phyloP scores from a whole-genome alignment of 2,113 vertebrate genomes.

The Crypturellus undulatus region DNA sequence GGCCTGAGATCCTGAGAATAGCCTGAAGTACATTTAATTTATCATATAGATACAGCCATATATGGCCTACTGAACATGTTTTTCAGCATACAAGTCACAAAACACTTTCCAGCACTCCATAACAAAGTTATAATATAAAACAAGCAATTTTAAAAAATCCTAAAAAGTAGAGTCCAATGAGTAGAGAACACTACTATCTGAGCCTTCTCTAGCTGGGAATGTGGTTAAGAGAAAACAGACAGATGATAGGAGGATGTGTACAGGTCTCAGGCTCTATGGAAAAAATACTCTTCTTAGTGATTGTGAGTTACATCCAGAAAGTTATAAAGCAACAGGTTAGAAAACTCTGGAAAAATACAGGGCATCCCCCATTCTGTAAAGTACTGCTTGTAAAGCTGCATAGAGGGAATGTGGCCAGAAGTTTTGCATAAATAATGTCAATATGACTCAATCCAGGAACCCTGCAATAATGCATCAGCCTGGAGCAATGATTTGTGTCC shows the following conservation, averaged over 20 bases:
- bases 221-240: neutral
- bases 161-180: neutral
- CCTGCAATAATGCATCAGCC: neutral
- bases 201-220: neutral
- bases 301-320: slow-evolving; percentile 9
- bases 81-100: neutral
- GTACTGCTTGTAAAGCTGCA: slow-evolving; percentile 25
- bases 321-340: neutral
- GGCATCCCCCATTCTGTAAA: neutral
- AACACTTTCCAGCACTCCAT: neutral
- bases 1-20: neutral
- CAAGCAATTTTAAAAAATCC: neutral
- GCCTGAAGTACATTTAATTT: neutral
- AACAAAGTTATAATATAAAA: neutral
- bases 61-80: neutral
- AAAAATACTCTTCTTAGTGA: slow-evolving; percentile 10
- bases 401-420: slow-evolving; percentile 49
- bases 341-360: slow-evolving; percentile 34
- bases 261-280: neutral
- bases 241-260: neutral
- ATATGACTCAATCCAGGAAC: slow-evolving; percentile 27
- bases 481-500: slow-evolving; percentile 57
- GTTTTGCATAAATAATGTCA: slow-evolving; percentile 52
- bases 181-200: neutral
- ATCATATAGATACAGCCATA: neutral